Base-by-base conservation (phyloP, 2,888 invertebrate genomes). In the Volucella inanis region DNA sequence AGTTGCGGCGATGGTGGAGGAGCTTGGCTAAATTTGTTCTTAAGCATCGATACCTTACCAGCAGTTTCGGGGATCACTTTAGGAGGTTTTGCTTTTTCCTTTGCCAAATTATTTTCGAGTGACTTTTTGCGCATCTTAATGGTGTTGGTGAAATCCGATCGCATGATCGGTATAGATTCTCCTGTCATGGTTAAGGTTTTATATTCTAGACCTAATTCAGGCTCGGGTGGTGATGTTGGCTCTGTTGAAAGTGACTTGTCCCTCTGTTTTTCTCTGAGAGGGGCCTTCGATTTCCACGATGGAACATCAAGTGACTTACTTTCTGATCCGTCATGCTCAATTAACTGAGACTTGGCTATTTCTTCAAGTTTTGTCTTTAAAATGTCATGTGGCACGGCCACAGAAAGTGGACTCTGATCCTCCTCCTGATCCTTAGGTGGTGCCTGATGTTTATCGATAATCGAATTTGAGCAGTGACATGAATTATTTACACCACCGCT, bases 81-180 rank as follows among this genome's bases (percentile, higher is more conserved):
- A 39, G 88, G 87, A 61, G 88, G 88, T 64, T 91, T 89, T 3
- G 87, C 83, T 72, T 91, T 92, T 59, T 92, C 92, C 52, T 90
- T 91, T 0, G 88, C 72, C 38, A 89, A 88, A 87, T 89, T 92
- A 61, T 89, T 91, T 87, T 92, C 92, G 45, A 92, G 88, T 0
- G 92, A 92, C 82, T 92, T 91, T 71, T 92, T 92, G 10, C 92
- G 89, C 92, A 92, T 92, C 82, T 90, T 88, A 39, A 92, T 89
- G 22, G 92, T 92, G 83, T 92, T 92, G 45, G 92, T 91, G 71
- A 92, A 92, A 85, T 92, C 92, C 0, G 92, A 92, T 2, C 89
- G 90, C 92, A 92, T 92, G 11, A 92, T 90, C 9, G 90, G 88
- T 8, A 89, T 89, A 47, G 86, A 89, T 77, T 79, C 88, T 85